Base-by-base conservation (phyloP, 2,113 vertebrate genomes). In the Corythoichthys intestinalis region DNA sequence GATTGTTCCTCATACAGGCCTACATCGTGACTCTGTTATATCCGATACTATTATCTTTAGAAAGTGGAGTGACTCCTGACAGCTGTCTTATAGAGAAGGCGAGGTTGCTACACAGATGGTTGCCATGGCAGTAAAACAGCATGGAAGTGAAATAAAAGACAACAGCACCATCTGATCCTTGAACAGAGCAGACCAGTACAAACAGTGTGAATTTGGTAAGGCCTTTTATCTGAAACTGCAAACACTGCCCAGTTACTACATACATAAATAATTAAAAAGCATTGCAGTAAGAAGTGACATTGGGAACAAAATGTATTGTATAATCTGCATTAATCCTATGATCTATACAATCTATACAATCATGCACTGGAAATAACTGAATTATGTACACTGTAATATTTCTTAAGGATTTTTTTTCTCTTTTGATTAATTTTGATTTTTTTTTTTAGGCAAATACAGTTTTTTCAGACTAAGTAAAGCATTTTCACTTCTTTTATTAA, bases 11-110 rank as follows among this genome's bases (percentile, higher is more conserved):
- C 66, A 70, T 66, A 62, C 58, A 58, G 63, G 14, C 52, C 41
- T 69, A 50, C 65, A 69, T 74, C 67, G 57, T 54, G 65, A 66
- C 77, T 50, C 28, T 64, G 73, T 65, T 73, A 76, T 86, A 87
- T 89, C 85, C 73, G 65, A 73, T 89, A 66, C 83, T 83, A 67
- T 73, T 72, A 73, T 72, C 84, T 75, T 74, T 82, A 75, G 68
- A 87, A 80, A 74, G 71, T 58, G 84, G 81, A 57, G 73, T 74
- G 48, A 73, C 74, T 80, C 74, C 62, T 58, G 74, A 72, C 87
- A 90, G 85, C 73, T 90, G 89, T 78, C 80, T 78, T 47, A 77
- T 83, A 85, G 81, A 71, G 28, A 62, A n/a, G 65, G 69, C 59
- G 72, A 56, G 56, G 61, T 47, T 61, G 65, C 52, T 72, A 46